Evolutionary conservation across 1,140 invertebrate species (phyloP).

Genomic region (Coptotermes formosanus): DNA sequence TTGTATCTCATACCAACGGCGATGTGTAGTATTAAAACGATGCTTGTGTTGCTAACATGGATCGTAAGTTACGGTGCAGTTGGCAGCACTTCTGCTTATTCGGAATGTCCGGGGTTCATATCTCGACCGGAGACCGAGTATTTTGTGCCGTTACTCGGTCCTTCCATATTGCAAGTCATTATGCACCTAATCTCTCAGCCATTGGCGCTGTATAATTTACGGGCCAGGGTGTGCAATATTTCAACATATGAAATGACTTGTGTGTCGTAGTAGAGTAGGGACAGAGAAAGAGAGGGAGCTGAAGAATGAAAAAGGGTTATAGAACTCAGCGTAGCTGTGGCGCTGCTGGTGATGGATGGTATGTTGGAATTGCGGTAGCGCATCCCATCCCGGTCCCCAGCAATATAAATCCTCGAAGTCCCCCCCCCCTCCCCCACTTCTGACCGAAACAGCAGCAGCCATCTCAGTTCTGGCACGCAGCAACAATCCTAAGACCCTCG

Average conservation of each 20-base stretch:
- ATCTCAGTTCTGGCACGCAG: neutral
- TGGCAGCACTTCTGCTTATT: no score
- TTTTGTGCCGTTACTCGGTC: no score
- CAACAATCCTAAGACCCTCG: neutral
- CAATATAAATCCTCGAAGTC: neutral
- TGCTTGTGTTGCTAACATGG: no score
- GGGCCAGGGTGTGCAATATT: neutral
- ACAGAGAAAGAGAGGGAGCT: neutral
- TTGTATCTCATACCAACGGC: no score
- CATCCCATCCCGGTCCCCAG: neutral
- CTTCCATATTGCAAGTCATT: no score
- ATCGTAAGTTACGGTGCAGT: no score
- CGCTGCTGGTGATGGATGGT: neutral
- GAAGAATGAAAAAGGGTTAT: neutral
- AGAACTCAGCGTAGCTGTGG: neutral
- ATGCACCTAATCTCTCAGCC: no score
- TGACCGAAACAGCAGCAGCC: neutral
- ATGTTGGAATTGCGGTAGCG: neutral
- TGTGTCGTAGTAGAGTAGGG: neutral
- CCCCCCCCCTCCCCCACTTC: neutral
- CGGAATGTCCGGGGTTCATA: no score
- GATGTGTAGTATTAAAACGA: no score
- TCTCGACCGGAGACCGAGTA: no score
- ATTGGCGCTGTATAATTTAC: no score
- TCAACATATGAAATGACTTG: neutral